These are phyloP conservation scores for Notarius quadriscutis DNA, from an alignment of 2,113 vertebrate species.

Conservation along the genomic window DNA sequence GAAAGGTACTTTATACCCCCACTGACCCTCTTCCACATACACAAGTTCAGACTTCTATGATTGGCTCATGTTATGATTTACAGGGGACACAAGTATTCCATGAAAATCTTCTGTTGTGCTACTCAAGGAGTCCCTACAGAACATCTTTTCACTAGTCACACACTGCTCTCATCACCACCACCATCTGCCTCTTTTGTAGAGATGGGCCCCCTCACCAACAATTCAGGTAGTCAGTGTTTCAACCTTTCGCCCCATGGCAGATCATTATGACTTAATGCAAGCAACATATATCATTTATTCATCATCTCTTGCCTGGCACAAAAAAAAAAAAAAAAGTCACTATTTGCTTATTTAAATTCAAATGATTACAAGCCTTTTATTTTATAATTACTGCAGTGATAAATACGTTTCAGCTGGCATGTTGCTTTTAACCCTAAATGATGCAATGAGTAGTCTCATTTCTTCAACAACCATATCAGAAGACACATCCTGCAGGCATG, in stretches of 20 bases:
- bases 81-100: not conserved
- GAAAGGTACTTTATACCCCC: not conserved
- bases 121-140: not conserved
- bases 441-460: no score
- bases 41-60: not conserved
- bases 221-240: slow-evolving; percentile 78
- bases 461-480: no score
- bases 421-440: no score
- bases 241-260: not conserved
- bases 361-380: no score
- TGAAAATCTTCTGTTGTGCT: not conserved
- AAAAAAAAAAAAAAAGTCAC: no score
- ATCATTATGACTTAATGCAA: not conserved
- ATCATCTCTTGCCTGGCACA: no score
- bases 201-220: slow-evolving; percentile 91
- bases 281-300: not conserved
- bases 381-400: no score
- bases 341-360: no score
- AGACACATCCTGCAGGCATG: no score
- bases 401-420: no score
- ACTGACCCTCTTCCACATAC: not conserved
- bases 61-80: not conserved
- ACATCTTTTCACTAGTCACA: slow-evolving; percentile 42
- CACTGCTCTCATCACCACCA: slow-evolving; percentile 71
- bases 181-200: slow-evolving; percentile 85